These are phyloP conservation scores for Ecdyonurus torrentis DNA, from an alignment of 2,888 invertebrate genomes.

Conservation along the genomic window DNA sequence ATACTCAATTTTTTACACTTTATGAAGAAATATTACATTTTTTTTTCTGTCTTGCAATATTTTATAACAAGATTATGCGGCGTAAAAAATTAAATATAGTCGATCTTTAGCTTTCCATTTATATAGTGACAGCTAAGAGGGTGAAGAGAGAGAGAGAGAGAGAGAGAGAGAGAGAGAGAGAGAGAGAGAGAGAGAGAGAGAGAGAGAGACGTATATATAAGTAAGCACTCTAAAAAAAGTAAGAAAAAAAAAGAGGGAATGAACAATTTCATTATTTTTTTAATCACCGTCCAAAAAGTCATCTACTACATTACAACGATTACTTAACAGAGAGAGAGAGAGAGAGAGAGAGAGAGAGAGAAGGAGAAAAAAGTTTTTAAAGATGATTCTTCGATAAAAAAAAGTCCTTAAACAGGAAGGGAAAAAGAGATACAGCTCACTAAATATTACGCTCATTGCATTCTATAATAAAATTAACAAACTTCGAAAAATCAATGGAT, in stretches of 20 bases:
- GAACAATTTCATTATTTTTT: conserved; percentile 12
- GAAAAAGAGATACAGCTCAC: neutral
- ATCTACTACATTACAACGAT: neutral
- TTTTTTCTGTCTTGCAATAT: no score
- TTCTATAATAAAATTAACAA: neutral
- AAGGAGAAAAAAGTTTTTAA: neutral
- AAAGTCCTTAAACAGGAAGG: neutral
- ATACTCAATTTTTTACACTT: no score
- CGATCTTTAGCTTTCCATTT: no score
- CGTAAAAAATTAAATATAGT: no score
- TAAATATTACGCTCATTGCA: neutral
- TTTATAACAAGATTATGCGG: no score
- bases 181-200: no score
- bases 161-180: no score
- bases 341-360: neutral
- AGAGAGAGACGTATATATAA: no score
- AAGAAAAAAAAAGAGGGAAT: neutral
- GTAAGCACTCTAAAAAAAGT: neutral
- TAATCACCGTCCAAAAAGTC: conserved; percentile 10
- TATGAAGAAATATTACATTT: no score
- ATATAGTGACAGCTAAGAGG: no score
- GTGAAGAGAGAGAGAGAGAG: no score
- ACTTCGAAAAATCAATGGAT: neutral
- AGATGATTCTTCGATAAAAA: neutral
- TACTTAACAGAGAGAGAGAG: neutral